phyloP scores from a whole-genome alignment of 2,888 invertebrate genomes.

The Campoplex capitator region DNA sequence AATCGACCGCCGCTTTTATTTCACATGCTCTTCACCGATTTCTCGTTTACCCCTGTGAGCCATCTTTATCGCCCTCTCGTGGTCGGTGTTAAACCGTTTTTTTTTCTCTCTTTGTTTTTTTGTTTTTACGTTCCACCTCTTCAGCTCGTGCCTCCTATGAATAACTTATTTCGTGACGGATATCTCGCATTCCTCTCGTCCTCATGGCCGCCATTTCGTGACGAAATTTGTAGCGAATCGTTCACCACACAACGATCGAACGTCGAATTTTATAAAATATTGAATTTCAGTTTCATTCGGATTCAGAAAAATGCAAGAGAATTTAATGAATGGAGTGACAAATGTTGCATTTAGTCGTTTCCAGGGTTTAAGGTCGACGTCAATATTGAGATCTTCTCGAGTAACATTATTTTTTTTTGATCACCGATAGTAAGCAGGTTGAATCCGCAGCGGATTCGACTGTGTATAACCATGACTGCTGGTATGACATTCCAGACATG shows the following conservation, averaged over 20 bases:
- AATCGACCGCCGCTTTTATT: slow-evolving; percentile 46
- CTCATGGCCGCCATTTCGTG: slow-evolving; percentile 7
- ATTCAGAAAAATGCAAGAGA: too few relatives aligned
- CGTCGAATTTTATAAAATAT: background rate
- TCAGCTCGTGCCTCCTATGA: background rate
- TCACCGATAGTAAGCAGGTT: background rate
- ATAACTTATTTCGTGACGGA: slow-evolving; percentile 25
- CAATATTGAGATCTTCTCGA: background rate
- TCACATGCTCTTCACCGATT: slow-evolving; percentile 34
- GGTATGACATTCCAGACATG: background rate
- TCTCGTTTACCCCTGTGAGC: slow-evolving; percentile 41
- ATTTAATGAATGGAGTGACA: too few relatives aligned
- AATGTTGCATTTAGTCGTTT: too few relatives aligned
- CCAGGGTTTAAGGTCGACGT: too few relatives aligned
- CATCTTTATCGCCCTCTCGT: slow-evolving; percentile 56
- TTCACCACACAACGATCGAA: background rate
- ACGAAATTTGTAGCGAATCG: background rate
- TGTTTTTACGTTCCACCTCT: background rate
- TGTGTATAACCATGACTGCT: background rate
- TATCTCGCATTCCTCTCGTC: background rate
- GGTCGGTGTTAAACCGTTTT: slow-evolving; percentile 32
- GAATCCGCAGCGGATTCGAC: too few relatives aligned
- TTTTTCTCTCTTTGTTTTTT: slow-evolving; percentile 11
- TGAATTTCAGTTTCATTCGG: background rate
- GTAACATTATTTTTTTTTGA: background rate